Conservation (phyloP, 2,797 vertebrate species). For the Melanogrammus aeglefinus region DNA sequence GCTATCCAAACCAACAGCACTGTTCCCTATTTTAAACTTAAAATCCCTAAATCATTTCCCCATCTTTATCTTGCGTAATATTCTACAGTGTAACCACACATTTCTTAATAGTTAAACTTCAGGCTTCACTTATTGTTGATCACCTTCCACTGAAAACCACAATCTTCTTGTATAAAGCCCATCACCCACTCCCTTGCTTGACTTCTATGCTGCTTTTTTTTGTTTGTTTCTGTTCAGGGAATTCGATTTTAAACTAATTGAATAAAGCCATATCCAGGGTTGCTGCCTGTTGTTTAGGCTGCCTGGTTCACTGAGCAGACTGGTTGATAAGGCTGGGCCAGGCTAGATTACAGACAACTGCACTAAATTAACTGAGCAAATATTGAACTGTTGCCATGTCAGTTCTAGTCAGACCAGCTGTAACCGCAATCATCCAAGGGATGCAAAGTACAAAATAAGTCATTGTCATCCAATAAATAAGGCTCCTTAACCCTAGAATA, state of each 20-base stretch:
- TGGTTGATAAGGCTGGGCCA: slow-evolving; percentile 5
- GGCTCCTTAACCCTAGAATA: background rate
- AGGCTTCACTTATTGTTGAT: background rate
- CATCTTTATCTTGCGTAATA: background rate
- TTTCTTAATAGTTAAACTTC: background rate
- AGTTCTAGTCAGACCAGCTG: background rate
- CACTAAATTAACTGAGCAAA: background rate
- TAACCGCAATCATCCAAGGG: background rate
- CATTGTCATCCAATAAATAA: too few species aligned
- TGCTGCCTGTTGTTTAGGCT: background rate
- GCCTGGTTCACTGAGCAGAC: background rate
- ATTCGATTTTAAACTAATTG: background rate
- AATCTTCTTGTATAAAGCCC: background rate
- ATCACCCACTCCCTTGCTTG: background rate
- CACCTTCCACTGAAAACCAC: background rate
- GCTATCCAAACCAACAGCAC: background rate
- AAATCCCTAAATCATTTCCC: background rate
- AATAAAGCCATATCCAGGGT: slow-evolving; percentile 5
- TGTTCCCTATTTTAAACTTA: background rate
- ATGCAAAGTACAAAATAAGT: background rate
- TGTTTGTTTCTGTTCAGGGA: background rate
- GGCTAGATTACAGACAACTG: background rate
- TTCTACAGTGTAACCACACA: background rate
- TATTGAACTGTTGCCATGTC: background rate
- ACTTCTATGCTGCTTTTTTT: background rate